Evolutionary conservation across 2,888 invertebrate genomes (phyloP), one percentile per base, ranked within the genome.

Genomic region (Cantharis rustica): DNA sequence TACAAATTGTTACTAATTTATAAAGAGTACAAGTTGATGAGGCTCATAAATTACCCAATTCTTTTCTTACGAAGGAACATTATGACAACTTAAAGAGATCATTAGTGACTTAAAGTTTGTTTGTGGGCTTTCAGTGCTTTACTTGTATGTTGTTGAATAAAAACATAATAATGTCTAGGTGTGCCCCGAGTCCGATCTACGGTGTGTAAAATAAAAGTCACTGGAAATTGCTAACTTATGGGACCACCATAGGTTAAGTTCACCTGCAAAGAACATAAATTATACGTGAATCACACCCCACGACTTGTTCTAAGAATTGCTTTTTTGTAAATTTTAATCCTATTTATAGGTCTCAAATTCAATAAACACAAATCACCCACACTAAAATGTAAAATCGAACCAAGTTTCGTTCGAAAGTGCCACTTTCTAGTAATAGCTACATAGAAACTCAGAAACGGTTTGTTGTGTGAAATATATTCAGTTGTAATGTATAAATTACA

Each of bases 131-230:
- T 76, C 66, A 76, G 73, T 71, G 73, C 72, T 70, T 76, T 70
- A 68, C 73, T 68, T 73, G 70, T 68, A 70, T 66, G 63, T 66
- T 68, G 61, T 20, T 73, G 69, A 76, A 76, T 76, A 76, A 72
- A 47, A 76, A 73, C 73, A 76, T 69, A 76, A 83, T 83, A 84
- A 84, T 83, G 69, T 80, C 80, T 81, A 83, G 84, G 84, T 82
- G 84, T 82, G 84, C 81, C 83, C 79, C 79, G 79, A 80, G 79
- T 79, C 47, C 47, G 47, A 47, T 47, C 78, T 80, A 78, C 76
- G 79, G 79, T 79, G 80, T 82, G 82, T 83, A 83, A 84, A 84
- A 84, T 84, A 84, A 84, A 84, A 84, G 83, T 84, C 84, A 84
- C 80, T 76, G 80, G 80, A 80, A 80, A 75, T 73, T 79, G 80